Evolutionary conservation across 2,797 vertebrate genomes (phyloP).

Genomic region (Agapornis canus): DNA sequence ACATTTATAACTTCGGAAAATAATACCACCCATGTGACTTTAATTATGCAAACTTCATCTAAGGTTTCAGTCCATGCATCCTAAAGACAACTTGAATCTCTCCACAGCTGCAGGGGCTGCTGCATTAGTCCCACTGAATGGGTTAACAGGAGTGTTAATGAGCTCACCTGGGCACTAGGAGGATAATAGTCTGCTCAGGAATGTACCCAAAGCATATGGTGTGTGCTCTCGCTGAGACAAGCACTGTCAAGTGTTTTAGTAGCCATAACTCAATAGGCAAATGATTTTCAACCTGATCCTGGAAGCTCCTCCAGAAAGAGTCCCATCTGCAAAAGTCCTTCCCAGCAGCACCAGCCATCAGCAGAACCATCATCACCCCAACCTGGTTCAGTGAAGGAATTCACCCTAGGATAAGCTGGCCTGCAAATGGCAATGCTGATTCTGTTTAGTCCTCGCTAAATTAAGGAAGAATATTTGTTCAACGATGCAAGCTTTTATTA

Average conservation of each 20-base stretch:
- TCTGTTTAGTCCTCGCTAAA: background rate
- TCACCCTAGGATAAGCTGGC: background rate
- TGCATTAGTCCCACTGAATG: background rate
- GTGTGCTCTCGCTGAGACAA: background rate
- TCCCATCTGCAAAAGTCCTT: background rate
- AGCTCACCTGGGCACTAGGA: background rate
- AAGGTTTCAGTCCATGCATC: background rate
- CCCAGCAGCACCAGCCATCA: background rate
- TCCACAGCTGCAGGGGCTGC: background rate
- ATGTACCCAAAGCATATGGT: conserved; percentile 28
- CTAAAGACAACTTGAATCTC: background rate
- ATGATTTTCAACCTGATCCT: background rate
- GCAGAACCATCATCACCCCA: background rate
- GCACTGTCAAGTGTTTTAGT: background rate
- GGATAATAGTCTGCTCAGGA: background rate
- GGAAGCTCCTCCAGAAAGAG: background rate
- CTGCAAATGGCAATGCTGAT: background rate
- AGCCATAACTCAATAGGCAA: background rate
- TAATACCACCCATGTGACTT: background rate
- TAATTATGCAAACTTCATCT: background rate
- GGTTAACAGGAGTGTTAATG: background rate
- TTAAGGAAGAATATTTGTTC: background rate
- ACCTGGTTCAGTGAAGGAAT: fast-evolving
- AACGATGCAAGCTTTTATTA: background rate
- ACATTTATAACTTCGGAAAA: background rate